Conservation (phyloP, 1,140 invertebrate species). For the Diabrotica virgifera region DNA sequence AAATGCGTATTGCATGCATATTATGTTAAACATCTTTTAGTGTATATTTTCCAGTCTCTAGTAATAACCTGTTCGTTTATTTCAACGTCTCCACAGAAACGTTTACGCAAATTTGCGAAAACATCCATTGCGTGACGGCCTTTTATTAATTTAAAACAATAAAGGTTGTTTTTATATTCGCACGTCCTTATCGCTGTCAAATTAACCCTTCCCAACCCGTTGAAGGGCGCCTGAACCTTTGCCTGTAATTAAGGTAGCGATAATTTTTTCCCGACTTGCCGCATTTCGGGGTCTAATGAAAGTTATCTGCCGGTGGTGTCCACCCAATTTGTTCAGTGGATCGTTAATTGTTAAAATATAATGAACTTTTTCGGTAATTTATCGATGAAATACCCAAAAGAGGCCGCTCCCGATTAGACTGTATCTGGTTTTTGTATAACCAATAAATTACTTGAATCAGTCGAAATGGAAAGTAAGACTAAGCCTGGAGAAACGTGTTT, state of each 20-base stretch:
- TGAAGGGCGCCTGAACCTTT: background rate
- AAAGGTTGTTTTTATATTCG: background rate
- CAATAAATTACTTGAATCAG: too few relatives aligned
- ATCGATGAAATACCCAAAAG: background rate
- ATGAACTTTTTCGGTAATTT: background rate
- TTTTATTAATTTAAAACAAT: background rate
- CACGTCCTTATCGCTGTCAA: conserved; percentile 1
- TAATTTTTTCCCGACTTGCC: background rate
- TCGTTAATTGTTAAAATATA: background rate
- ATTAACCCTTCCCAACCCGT: background rate
- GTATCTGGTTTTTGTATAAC: too few relatives aligned
- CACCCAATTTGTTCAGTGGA: background rate
- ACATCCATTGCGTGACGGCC: too few relatives aligned
- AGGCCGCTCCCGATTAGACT: too few relatives aligned
- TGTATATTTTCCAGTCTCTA: too few relatives aligned
- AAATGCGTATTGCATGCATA: too few relatives aligned
- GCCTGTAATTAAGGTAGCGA: conserved; percentile 1
- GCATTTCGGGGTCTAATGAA: background rate
- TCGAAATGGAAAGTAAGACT: too few relatives aligned
- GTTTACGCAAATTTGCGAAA: too few relatives aligned
- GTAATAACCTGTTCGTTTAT: too few relatives aligned
- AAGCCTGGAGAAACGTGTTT: background rate
- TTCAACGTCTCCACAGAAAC: too few relatives aligned
- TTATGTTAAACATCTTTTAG: too few relatives aligned
- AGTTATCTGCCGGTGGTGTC: background rate